A percentile compares a stretch with the other conserved stretches of the same genome.
These are phyloP conservation scores for Macrosoma leucophasiata DNA, from an alignment of 2,888 invertebrate genomes.

Conservation along the genomic window DNA sequence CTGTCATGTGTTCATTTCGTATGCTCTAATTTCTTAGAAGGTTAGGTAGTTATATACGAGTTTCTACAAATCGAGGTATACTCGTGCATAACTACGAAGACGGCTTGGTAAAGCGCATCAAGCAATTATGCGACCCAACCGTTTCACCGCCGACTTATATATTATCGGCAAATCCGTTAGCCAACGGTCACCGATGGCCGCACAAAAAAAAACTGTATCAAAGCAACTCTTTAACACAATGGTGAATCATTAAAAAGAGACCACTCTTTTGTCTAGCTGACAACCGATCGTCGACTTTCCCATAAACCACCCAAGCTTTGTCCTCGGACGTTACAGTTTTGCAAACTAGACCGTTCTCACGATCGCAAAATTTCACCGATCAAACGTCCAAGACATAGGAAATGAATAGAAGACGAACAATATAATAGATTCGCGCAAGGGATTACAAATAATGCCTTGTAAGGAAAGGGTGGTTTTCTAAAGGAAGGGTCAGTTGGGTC, in stretches of 20 bases:
- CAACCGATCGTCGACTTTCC: slow-evolving; percentile 56
- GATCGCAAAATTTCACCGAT: slow-evolving; percentile 69
- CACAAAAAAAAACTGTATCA: slow-evolving; percentile 65
- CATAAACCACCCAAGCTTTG: slow-evolving; percentile 49
- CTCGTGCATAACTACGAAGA: too few relatives aligned
- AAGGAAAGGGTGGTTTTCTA: slow-evolving; percentile 65
- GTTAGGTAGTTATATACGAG: too few relatives aligned
- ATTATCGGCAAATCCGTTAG: slow-evolving; percentile 67
- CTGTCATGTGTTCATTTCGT: too few relatives aligned
- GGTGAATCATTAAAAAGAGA: slow-evolving; percentile 73
- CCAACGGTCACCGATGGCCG: slow-evolving; percentile 65
- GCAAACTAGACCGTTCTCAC: slow-evolving; percentile 74
- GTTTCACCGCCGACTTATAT: slow-evolving; percentile 51
- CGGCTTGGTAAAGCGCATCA: too few relatives aligned
- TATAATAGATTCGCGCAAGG: slow-evolving; percentile 76
- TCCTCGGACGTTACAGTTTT: slow-evolving; percentile 63
- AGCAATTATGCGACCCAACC: slow-evolving; percentile 34
- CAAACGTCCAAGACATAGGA: slow-evolving; percentile 50
- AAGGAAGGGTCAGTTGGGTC: slow-evolving; percentile 66
- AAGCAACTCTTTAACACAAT: slow-evolving; percentile 54
- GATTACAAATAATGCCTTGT: slow-evolving; percentile 75
- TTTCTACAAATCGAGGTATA: too few relatives aligned
- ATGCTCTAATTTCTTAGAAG: too few relatives aligned
- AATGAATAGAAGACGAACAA: slow-evolving; percentile 58
- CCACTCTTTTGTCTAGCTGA: slow-evolving; percentile 62